Conservation (phyloP, 2,113 vertebrate genomes). For the Empidonax traillii region DNA sequence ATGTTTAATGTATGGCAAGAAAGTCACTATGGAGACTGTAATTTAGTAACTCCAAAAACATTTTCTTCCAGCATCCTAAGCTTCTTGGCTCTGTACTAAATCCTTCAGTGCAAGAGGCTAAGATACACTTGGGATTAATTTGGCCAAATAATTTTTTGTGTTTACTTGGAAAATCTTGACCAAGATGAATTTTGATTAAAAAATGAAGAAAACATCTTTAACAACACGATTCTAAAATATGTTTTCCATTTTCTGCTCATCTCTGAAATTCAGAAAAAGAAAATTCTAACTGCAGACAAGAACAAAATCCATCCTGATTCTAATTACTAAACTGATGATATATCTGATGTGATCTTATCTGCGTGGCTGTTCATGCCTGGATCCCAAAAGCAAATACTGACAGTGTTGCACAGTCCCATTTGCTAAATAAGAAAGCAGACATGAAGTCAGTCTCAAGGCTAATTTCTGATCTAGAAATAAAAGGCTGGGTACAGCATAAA, state of each 20-base stretch:
- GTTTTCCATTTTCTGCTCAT: conserved; percentile 11
- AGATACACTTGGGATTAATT: not conserved
- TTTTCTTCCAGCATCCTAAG: conserved; percentile 14
- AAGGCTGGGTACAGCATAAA: not conserved
- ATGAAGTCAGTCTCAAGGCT: not conserved
- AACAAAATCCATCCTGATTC: not conserved
- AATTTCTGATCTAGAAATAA: not conserved
- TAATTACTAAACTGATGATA: not conserved
- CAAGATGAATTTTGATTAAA: not conserved
- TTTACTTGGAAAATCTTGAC: conserved; percentile 34
- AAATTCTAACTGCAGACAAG: not conserved
- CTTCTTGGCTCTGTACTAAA: not conserved
- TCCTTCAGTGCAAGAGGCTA: not conserved
- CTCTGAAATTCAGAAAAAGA: not conserved
- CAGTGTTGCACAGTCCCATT: not conserved
- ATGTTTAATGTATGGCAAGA: conserved; percentile 35
- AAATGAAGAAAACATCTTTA: not conserved
- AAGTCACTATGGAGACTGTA: conserved; percentile 17
- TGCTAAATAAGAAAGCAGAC: not conserved
- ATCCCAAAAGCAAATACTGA: not conserved
- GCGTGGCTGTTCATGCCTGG: not conserved
- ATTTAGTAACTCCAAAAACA: not conserved
- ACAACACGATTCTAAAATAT: not conserved
- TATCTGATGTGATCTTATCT: not conserved
- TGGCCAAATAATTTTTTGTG: not conserved